Percentiles rank a stretch among this genome's conserved stretches.
Evolutionary conservation across 2,888 invertebrate species (phyloP).

Genomic region (Drosophila stalkeri): DNA sequence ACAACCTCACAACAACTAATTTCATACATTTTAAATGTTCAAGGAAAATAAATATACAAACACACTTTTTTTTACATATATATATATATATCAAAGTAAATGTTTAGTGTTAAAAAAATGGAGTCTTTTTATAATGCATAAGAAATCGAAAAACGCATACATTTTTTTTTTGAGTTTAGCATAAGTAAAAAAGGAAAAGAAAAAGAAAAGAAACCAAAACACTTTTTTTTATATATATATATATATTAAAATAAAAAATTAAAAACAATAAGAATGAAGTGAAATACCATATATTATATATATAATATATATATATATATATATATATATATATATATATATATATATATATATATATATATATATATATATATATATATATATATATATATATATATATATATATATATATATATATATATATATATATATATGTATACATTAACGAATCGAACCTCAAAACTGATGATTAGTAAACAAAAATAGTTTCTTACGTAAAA

Average conservation of each 20-base stretch:
- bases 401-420: constrained; percentile 18
- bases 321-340: constrained; percentile 6
- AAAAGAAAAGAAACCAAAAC: constrained; percentile 3
- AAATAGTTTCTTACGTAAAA: constrained; percentile 56
- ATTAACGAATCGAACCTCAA: constrained; percentile 63
- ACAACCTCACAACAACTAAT: constrained; percentile 69
- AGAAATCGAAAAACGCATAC: constrained; percentile 57
- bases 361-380: constrained; percentile 18
- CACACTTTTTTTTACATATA: constrained; percentile 47
- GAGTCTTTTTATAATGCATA: constrained; percentile 58
- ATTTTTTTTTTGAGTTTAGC: constrained; percentile 73
- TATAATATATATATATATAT: constrained; percentile 12
- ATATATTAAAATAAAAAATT: constrained; percentile 42
- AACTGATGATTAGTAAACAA: constrained; percentile 60
- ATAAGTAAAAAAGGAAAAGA: constrained; percentile 58
- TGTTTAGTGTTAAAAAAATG: constrained; percentile 42
- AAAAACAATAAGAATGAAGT: constrained; percentile 29
- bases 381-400: constrained; percentile 18
- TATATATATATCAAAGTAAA: constrained; percentile 45
- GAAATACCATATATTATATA: constrained; percentile 26
- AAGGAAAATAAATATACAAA: constrained; percentile 47
- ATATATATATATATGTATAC: constrained; percentile 12
- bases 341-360: constrained; percentile 18
- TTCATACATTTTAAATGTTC: constrained; percentile 76
- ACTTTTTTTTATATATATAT: constrained; percentile 60